Evolutionary conservation across 92 coral and sea anemone genomes (phyloP).

Genomic region (Paragorgia papillata): DNA sequence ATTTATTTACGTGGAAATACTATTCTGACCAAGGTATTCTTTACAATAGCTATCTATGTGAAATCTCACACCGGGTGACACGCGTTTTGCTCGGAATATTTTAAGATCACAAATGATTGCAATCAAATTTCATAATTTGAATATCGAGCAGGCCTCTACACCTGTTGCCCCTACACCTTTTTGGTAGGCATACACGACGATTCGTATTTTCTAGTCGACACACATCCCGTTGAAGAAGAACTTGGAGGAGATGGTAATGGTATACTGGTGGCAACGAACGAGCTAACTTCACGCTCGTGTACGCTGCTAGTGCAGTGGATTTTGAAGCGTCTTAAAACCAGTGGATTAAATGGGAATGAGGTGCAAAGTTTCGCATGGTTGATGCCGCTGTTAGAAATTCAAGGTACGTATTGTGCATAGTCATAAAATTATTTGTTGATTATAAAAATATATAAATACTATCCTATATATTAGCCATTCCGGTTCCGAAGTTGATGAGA

Average conservation of each 20-base stretch:
- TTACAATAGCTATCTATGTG: too few species aligned
- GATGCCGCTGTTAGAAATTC: constrained; percentile 2
- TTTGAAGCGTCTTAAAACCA: neutral
- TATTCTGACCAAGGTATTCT: too few species aligned
- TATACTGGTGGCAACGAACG: neutral
- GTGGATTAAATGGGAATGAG: neutral
- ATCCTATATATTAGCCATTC: too few species aligned
- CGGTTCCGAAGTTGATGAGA: too few species aligned
- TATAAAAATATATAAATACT: too few species aligned
- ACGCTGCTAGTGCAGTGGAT: neutral
- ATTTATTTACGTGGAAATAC: too few species aligned
- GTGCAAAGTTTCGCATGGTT: constrained; percentile 8
- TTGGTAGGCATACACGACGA: neutral
- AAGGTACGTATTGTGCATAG: too few species aligned
- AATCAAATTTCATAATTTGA: too few species aligned
- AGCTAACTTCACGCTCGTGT: neutral
- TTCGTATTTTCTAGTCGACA: constrained; percentile 18
- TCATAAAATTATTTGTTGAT: too few species aligned
- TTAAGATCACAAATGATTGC: too few species aligned
- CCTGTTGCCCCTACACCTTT: constrained; percentile 39
- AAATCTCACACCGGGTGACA: too few species aligned
- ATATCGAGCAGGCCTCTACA: constrained; percentile 41
- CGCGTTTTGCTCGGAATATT: too few species aligned
- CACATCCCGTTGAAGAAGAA: neutral
- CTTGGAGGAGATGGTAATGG: constrained; percentile 25